These are phyloP conservation scores for Poecile atricapillus DNA, from an alignment of 2,113 vertebrate species.

Conservation along the genomic window DNA sequence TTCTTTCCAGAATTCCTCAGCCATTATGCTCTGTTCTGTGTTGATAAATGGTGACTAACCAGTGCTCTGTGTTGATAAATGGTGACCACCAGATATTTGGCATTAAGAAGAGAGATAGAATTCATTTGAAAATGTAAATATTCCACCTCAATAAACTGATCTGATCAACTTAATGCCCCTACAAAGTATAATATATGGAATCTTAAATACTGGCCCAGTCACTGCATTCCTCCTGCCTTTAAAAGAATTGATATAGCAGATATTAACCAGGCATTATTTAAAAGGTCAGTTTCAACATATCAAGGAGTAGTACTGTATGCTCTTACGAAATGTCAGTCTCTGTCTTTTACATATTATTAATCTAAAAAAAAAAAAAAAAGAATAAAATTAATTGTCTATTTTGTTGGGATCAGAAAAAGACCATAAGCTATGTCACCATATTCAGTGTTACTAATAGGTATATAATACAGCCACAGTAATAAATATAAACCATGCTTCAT, in stretches of 20 bases:
- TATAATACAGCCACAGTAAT: not conserved
- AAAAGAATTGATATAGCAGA: not conserved
- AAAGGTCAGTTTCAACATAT: not conserved
- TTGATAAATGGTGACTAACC: not conserved
- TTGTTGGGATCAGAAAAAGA: not conserved
- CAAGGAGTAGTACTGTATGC: not conserved
- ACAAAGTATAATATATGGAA: not conserved
- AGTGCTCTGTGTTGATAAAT: not conserved
- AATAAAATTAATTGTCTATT: not conserved
- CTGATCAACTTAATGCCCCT: not conserved
- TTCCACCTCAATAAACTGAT: not conserved
- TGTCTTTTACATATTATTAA: not conserved
- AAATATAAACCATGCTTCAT: conserved; percentile 3
- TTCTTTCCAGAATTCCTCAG: not conserved
- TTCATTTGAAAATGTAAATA: not conserved
- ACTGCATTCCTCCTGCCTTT: not conserved
- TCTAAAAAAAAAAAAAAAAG: not conserved
- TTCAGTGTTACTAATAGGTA: not conserved
- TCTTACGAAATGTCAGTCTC: not conserved
- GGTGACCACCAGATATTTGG: not conserved
- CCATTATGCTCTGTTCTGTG: not conserved
- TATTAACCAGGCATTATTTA: not conserved
- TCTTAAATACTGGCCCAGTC: not conserved
- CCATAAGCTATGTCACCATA: not conserved
- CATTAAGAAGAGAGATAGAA: not conserved